Conservation (phyloP, 2,797 vertebrate species). For the Sebastes aleutianus region DNA sequence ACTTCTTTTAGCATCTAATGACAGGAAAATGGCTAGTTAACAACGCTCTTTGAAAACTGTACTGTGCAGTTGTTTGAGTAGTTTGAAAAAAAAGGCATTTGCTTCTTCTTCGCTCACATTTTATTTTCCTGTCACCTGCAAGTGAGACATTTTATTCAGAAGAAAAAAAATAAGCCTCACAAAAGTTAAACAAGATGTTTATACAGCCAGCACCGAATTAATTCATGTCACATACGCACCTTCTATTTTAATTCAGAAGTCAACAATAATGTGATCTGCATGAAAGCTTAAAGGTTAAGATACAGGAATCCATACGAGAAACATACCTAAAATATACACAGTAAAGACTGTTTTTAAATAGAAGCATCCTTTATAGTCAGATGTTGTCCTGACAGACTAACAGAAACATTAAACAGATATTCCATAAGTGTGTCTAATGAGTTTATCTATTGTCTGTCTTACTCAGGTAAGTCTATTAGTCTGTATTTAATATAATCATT, state of each 20-base stretch:
- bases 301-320: not conserved
- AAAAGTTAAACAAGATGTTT: not conserved
- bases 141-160: not conserved
- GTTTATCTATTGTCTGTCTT: not conserved
- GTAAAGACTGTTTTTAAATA: not conserved
- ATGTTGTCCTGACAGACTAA: not conserved
- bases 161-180: not conserved
- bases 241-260: not conserved
- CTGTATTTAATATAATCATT: not conserved
- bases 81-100: not conserved
- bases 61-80: not conserved
- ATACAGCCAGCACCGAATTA: not conserved
- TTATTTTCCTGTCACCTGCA: constrained; percentile 4
- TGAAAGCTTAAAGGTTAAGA: not conserved
- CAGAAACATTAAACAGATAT: not conserved
- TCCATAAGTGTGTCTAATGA: not conserved
- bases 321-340: not conserved
- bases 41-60: constrained; percentile 25
- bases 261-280: not conserved
- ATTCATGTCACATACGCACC: not conserved
- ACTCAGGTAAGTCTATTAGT: not conserved
- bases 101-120: not conserved
- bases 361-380: not conserved
- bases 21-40: not conserved
- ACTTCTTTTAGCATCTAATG: not conserved